phyloP scores from a whole-genome alignment of 2,797 vertebrate species.

The Neosalanx taihuensis region DNA sequence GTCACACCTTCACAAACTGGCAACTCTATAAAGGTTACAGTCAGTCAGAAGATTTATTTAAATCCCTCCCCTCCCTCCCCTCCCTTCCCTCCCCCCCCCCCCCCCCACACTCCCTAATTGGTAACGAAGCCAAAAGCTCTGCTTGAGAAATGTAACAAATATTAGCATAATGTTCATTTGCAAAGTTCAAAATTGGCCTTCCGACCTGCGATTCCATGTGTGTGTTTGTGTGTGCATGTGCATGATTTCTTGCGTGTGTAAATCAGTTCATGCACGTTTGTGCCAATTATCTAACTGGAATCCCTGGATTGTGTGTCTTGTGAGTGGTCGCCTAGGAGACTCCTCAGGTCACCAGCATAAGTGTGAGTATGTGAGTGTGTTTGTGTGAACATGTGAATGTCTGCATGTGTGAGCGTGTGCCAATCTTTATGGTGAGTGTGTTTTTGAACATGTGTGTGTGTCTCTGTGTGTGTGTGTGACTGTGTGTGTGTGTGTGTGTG shows the following conservation, averaged over 20 bases:
- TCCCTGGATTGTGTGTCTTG: constrained; percentile 13
- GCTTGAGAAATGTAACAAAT: not conserved
- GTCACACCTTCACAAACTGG: too few species aligned
- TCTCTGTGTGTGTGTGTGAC: not conserved
- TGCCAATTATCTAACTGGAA: constrained; percentile 13
- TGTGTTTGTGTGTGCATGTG: not conserved
- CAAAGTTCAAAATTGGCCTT: not conserved
- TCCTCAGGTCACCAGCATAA: constrained; percentile 61
- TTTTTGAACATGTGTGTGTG: not conserved
- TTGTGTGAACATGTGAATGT: not conserved
- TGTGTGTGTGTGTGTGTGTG: constrained; percentile 9
- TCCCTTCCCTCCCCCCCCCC: not conserved
- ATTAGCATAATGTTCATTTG: not conserved
- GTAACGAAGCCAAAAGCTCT: not conserved
- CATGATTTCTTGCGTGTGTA: not conserved
- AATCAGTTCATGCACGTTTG: not conserved
- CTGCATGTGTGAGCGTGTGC: constrained; percentile 23
- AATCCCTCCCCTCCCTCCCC: constrained; percentile 53
- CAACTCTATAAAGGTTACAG: too few species aligned
- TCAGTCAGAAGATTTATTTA: too few species aligned
- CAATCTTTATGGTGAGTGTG: constrained; percentile 40
- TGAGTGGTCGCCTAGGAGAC: constrained; percentile 44
- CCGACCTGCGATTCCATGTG: not conserved
- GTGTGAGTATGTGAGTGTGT: too few species aligned
- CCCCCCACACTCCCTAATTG: constrained; percentile 1